Percentiles rank a stretch among this genome's conserved stretches.
Conservation (phyloP, 2,888 invertebrate species). For the Thecophora atra region DNA sequence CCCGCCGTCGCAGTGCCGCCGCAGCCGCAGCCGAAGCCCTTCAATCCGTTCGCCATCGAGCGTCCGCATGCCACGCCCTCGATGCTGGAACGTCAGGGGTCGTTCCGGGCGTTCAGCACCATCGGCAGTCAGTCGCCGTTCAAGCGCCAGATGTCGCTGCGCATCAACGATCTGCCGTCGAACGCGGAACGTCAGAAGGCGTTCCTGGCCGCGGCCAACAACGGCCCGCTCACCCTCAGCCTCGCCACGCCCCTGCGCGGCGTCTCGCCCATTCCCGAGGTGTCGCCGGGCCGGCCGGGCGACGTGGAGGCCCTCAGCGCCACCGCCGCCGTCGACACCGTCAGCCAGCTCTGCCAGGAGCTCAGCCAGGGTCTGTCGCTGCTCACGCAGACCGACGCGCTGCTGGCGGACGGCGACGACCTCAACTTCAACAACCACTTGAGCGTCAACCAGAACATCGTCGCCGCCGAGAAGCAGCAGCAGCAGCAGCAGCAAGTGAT, state of each 20-base stretch:
- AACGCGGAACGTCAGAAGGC: constrained; percentile 83
- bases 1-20: constrained; percentile 64
- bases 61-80: constrained; percentile 95
- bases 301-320: constrained; percentile 43
- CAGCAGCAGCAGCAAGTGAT: constrained; percentile 44
- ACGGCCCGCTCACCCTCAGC: constrained; percentile 49
- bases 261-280: constrained; percentile 83
- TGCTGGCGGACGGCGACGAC: constrained; percentile 62
- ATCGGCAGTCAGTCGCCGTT: constrained; percentile 84
- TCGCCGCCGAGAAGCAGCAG: constrained; percentile 58
- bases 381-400: constrained; percentile 70
- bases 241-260: constrained; percentile 63
- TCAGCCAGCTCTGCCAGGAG: constrained; percentile 80
- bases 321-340: constrained; percentile 67
- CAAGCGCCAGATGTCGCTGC: constrained; percentile 94
- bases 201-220: constrained; percentile 61
- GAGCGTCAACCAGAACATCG: constrained; percentile 69
- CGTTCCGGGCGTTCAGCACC: constrained; percentile 90
- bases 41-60: constrained; percentile 94
- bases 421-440: constrained; percentile 70
- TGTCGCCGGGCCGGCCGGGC: constrained; percentile 70
- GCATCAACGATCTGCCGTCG: constrained; percentile 94
- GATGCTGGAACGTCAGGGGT: constrained; percentile 94
- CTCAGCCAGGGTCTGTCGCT: constrained; percentile 76
- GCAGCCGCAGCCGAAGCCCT: constrained; percentile 71